Base-by-base conservation (phyloP, 2,797 vertebrate genomes). In the Enteromius paludinosus region DNA sequence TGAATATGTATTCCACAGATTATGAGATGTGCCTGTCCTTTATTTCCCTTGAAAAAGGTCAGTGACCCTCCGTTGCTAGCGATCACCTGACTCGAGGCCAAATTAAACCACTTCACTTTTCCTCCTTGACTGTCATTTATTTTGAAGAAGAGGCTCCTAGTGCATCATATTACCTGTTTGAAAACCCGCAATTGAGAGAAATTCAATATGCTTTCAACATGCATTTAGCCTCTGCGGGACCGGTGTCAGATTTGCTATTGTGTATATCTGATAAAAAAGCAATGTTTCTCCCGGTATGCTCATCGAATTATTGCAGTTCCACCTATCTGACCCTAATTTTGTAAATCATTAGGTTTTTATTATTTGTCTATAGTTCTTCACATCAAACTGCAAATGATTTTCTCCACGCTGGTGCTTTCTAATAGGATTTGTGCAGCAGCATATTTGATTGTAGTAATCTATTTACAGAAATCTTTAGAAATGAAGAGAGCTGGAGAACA, bases 41-140 rank as follows among this genome's bases (percentile, higher is more conserved):
- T 84, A 86, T 83, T 84, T 85, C 52, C 77, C 70, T 59, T 20
- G 47, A 52, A 85, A 78, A 82, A 86, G 87, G 86, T 88, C 82
- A 74, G 45, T 54, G 49, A 84, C 87, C 73, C 81, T n/a, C 77
- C 25, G 1, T 47, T 54, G 68, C 49, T 52, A 49, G 47, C 45
- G 20, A 45, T 85, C 81, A 79, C 78, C 84, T 78, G 64, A 72
- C 85, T 87, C 56, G 30, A 79, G 52, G 82, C 79, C 71, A 78
- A 86, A 89, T 90, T 80, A 87, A 89, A 88, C 87, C 89, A 81
- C 79, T 87, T 78, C 79, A 85, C 81, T 86, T 83, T 56, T 35
- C 66, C 79, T 86, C 72, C 82, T 85, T 87, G 61, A 84, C 81
- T 75, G 78, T 76, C 81, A 84, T 72, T 86, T 84, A 85, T 84